Evolutionary conservation across 92 coral and sea anemone species (phyloP).

Genomic region (Montipora capitata): DNA sequence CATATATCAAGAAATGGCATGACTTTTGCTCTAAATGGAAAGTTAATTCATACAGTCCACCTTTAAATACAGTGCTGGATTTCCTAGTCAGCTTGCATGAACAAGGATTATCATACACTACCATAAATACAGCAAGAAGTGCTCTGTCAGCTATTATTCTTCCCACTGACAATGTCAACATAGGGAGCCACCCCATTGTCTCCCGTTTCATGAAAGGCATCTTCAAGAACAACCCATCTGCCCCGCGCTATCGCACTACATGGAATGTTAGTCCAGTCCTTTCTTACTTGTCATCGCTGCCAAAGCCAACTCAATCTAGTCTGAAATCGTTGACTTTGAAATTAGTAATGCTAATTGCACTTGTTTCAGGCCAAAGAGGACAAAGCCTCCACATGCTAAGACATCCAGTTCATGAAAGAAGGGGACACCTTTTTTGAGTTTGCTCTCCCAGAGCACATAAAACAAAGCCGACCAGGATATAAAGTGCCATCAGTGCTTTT

Average conservation of each 20-base stretch:
- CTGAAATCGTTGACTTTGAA: slow-evolving; percentile 34
- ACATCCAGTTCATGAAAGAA: slow-evolving; percentile 58
- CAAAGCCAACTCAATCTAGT: slow-evolving; percentile 12
- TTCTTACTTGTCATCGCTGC: slow-evolving; percentile 37
- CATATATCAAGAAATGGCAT: slow-evolving; percentile 54
- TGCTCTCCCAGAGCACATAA: slow-evolving; percentile 42
- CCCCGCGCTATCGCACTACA: slow-evolving; percentile 63
- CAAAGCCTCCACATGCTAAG: slow-evolving; percentile 60
- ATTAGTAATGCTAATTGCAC: slow-evolving; percentile 33
- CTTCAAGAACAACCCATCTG: slow-evolving; percentile 56
- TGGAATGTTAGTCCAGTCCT: slow-evolving; percentile 68
- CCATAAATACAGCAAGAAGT: slow-evolving; percentile 70
- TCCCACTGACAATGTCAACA: slow-evolving; percentile 26
- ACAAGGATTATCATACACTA: slow-evolving; percentile 40
- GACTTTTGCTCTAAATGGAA: slow-evolving; percentile 53
- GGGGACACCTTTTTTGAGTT: slow-evolving; percentile 23
- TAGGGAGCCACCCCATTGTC: slow-evolving; percentile 57
- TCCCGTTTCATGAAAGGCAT: slow-evolving; percentile 76
- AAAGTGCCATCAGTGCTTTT: slow-evolving; percentile 43
- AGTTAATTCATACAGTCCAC: slow-evolving; percentile 59
- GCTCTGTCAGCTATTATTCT: slow-evolving; percentile 63
- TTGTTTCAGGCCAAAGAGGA: slow-evolving; percentile 56
- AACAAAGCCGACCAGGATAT: slow-evolving; percentile 47
- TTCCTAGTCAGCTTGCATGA: slow-evolving; percentile 60
- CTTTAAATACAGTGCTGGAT: slow-evolving; percentile 50